Conservation (phyloP, 2,113 vertebrate genomes). For the Misgurnus anguillicaudatus region DNA sequence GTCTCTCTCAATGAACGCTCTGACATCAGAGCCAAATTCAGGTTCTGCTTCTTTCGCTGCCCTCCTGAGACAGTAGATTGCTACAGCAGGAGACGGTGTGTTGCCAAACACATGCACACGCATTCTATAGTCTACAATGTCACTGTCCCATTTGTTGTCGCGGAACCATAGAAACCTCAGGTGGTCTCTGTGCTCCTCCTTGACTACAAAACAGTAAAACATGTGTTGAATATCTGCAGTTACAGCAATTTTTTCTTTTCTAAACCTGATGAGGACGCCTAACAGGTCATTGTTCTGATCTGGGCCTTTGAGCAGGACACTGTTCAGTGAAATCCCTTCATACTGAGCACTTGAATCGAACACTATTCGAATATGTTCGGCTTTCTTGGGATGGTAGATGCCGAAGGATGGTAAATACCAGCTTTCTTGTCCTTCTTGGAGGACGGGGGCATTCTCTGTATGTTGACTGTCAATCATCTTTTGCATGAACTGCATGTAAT, state of each 20-base stretch:
- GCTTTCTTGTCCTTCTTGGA: conserved; percentile 39
- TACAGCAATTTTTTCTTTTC: conserved; percentile 14
- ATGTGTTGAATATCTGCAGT: conserved; percentile 25
- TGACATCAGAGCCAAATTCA: background rate
- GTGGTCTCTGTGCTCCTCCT: background rate
- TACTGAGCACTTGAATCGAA: conserved; percentile 3
- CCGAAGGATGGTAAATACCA: conserved; percentile 14
- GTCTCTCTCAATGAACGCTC: background rate
- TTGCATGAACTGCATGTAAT: background rate
- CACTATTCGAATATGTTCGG: background rate
- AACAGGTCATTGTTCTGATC: background rate
- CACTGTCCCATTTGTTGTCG: background rate
- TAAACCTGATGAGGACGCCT: conserved; percentile 3
- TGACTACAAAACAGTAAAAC: conserved; percentile 17
- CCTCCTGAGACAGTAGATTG: conserved; percentile 8
- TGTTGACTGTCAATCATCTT: background rate
- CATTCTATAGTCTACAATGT: conserved; percentile 17
- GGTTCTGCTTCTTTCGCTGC: background rate
- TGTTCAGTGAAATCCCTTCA: background rate
- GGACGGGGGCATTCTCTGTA: conserved; percentile 8
- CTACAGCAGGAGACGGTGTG: background rate
- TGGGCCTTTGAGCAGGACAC: background rate
- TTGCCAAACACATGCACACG: conserved; percentile 11
- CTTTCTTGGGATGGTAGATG: conserved; percentile 14
- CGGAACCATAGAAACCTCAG: conserved; percentile 3